Percentiles rank a stretch among this genome's conserved stretches.
phyloP scores from a whole-genome alignment of 2,113 vertebrate species.

The Eurypyga helias region DNA sequence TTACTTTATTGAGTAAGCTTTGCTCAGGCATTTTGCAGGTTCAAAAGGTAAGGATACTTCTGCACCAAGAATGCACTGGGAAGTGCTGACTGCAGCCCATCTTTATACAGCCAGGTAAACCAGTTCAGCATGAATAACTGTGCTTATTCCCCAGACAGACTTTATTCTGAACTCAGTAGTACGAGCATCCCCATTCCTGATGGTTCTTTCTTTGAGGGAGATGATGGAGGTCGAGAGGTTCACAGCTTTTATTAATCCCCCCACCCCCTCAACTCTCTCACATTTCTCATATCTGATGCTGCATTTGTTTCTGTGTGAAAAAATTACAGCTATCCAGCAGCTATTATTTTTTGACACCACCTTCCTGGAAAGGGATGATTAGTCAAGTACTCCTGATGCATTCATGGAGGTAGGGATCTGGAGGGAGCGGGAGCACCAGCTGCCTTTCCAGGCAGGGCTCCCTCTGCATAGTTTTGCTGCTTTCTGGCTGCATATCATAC shows the following conservation, averaged over 20 bases:
- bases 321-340: not conserved
- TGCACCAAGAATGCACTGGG: not conserved
- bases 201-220: not conserved
- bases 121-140: constrained; percentile 4
- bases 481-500: not conserved
- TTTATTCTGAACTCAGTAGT: not conserved
- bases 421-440: not conserved
- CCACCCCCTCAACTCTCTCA: not conserved
- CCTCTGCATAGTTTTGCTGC: not conserved
- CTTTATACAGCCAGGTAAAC: not conserved
- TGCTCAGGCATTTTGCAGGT: not conserved
- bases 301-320: not conserved
- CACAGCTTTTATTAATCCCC: not conserved
- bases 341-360: not conserved
- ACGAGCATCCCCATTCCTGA: not conserved
- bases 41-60: constrained; percentile 37
- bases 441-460: not conserved
- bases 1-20: not conserved
- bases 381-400: not conserved
- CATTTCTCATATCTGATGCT: not conserved
- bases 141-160: not conserved
- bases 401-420: not conserved
- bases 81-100: not conserved
- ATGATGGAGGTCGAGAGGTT: not conserved
- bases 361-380: not conserved